Conservation (phyloP, 2,797 vertebrate species). For the Mormyrus proboscirostris region DNA sequence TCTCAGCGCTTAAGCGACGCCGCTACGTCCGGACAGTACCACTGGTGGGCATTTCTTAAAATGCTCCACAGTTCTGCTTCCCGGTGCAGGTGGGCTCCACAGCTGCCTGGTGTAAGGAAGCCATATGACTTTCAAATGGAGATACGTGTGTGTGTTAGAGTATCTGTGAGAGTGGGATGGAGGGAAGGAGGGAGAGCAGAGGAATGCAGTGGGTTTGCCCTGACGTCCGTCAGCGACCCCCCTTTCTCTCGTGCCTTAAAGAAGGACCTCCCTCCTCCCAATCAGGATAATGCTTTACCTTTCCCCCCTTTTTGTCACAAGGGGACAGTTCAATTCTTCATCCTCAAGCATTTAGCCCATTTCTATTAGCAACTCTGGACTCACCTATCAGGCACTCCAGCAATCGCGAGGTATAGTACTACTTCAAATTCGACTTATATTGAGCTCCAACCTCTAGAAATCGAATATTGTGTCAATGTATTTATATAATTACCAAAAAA, state of each 20-base stretch:
- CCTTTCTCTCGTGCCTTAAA: slow-evolving; percentile 51
- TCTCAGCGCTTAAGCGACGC: not conserved
- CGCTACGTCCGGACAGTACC: not conserved
- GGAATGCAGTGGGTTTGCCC: slow-evolving; percentile 69
- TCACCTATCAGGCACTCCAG: slow-evolving; percentile 49
- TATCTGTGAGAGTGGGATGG: slow-evolving; percentile 25
- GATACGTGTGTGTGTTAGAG: slow-evolving; percentile 48
- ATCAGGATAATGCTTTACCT: slow-evolving; percentile 70
- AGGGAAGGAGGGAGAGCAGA: slow-evolving; percentile 49
- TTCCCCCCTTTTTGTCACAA: slow-evolving; percentile 65
- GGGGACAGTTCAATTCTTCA: slow-evolving; percentile 66
- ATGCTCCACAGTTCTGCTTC: not conserved
- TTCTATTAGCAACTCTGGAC: slow-evolving; percentile 65
- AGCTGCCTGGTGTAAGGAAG: not conserved
- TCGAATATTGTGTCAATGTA: not conserved
- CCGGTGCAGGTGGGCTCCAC: not conserved
- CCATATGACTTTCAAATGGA: slow-evolving; percentile 15
- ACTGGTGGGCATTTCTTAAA: not conserved
- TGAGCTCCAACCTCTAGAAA: not conserved
- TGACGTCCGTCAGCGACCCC: slow-evolving; percentile 60
- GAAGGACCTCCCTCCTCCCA: slow-evolving; percentile 70
- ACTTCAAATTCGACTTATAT: not conserved
- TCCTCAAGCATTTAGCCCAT: slow-evolving; percentile 56
- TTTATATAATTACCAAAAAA: not conserved
- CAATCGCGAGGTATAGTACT: slow-evolving; percentile 57